These are phyloP conservation scores for Conomelus anceps DNA, from an alignment of 2,888 invertebrate species.

Conservation along the genomic window DNA sequence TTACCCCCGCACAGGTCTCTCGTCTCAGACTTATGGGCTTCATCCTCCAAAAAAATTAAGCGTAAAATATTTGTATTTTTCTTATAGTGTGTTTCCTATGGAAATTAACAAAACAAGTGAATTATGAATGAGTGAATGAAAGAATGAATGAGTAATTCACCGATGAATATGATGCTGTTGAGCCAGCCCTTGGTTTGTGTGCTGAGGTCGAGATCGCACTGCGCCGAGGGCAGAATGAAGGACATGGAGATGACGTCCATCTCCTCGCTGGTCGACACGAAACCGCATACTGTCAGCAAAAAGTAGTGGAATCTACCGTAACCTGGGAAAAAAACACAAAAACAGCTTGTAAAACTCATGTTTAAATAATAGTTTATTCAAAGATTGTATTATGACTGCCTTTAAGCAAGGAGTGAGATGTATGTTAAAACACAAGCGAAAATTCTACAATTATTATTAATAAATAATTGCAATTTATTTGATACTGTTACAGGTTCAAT, in stretches of 20 bases:
- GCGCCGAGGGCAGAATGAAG: constrained; percentile 86
- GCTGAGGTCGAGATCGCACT: constrained; percentile 82
- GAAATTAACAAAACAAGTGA: neutral
- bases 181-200: constrained; percentile 79
- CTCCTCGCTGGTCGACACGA: constrained; percentile 91
- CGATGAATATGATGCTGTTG: constrained; percentile 55
- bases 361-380: neutral
- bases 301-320: constrained; percentile 87
- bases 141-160: constrained; percentile 37
- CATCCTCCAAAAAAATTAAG: too few relatives aligned
- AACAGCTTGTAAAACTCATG: neutral
- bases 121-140: neutral
- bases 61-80: too few relatives aligned
- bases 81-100: too few relatives aligned
- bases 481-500: too few relatives aligned
- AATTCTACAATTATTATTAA: too few relatives aligned
- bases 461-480: neutral
- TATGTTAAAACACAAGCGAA: too few relatives aligned
- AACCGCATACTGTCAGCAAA: constrained; percentile 83
- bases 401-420: too few relatives aligned
- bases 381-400: too few relatives aligned
- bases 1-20: too few relatives aligned
- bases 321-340: constrained; percentile 45
- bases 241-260: constrained; percentile 95
- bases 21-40: too few relatives aligned